Conservation (phyloP, 2,113 vertebrate genomes). For the Ceuthmochares aereus region DNA sequence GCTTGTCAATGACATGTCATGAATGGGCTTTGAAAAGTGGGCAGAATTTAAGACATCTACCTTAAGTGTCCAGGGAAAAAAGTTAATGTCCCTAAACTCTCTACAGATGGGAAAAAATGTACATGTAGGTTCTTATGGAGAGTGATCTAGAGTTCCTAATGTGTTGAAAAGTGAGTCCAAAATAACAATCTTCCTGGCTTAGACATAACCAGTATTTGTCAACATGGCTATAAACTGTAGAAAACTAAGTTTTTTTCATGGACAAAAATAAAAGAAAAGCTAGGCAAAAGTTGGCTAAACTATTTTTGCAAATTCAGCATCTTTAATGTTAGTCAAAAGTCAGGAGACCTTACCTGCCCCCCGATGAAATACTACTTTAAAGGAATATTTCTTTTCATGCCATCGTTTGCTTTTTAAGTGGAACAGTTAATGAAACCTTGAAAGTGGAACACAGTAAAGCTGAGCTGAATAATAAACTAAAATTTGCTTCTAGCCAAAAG, state of each 20-base stretch:
- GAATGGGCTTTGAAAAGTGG: neutral
- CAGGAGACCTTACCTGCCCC: neutral
- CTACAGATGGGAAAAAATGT: neutral
- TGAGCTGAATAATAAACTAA: conserved; percentile 56
- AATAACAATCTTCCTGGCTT: neutral
- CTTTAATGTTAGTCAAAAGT: neutral
- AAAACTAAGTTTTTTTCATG: neutral
- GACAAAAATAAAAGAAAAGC: neutral
- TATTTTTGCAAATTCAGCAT: neutral
- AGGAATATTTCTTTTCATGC: neutral
- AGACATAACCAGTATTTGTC: neutral
- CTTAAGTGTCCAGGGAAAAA: neutral
- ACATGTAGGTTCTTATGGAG: neutral
- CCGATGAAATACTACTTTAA: conserved; percentile 8
- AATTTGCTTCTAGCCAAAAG: conserved; percentile 62
- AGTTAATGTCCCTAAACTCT: neutral
- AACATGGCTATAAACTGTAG: neutral
- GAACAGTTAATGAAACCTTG: conserved; percentile 26
- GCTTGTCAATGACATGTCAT: neutral
- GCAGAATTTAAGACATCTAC: neutral
- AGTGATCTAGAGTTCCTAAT: neutral
- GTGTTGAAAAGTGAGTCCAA: neutral
- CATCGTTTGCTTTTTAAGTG: conserved; percentile 25
- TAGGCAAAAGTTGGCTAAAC: neutral
- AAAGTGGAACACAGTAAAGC: conserved; percentile 37